These are phyloP conservation scores for Cairina moschata DNA, from an alignment of 2,113 vertebrate species.

Conservation along the genomic window DNA sequence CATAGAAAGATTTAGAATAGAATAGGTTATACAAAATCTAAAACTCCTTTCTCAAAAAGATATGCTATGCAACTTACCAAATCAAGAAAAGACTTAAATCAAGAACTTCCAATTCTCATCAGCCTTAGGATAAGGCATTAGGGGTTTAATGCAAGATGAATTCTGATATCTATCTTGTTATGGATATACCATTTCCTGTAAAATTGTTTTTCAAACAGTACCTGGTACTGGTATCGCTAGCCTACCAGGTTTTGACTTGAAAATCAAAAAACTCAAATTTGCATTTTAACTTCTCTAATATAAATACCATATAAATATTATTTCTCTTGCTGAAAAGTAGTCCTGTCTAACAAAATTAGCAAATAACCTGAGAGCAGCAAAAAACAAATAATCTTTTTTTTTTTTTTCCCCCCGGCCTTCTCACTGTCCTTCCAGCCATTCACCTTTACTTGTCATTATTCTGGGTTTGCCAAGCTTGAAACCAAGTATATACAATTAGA, in stretches of 20 bases:
- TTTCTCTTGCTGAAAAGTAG: not conserved
- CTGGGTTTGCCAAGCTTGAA: not conserved
- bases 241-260: not conserved
- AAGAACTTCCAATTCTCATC: not conserved
- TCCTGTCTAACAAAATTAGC: not conserved
- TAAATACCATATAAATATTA: not conserved
- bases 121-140: not conserved
- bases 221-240: not conserved
- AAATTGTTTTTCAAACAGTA: not conserved
- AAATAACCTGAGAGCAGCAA: not conserved
- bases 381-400: not conserved
- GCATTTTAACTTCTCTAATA: not conserved
- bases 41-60: not conserved
- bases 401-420: not conserved
- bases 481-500: not conserved
- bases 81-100: not conserved
- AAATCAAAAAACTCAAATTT: not conserved
- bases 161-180: not conserved
- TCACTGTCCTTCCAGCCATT: not conserved
- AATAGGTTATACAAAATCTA: not conserved
- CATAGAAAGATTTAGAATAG: not conserved
- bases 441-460: not conserved
- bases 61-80: not conserved
- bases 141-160: not conserved
- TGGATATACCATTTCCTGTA: not conserved